phyloP scores from a whole-genome alignment of 1,140 invertebrate species.

The Euura saliciscinereae region DNA sequence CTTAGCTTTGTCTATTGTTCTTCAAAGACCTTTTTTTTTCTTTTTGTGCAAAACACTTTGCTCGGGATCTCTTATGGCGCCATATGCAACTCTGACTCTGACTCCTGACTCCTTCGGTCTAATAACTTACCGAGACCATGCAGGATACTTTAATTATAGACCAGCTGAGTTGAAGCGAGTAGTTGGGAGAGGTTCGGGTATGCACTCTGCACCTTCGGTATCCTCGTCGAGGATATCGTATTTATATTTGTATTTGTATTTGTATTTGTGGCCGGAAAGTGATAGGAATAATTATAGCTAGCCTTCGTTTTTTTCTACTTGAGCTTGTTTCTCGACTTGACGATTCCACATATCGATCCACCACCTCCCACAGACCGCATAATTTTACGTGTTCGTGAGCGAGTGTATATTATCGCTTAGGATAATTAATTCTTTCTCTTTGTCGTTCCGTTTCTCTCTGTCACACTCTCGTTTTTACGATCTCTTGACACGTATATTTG shows the following conservation, averaged over 20 bases:
- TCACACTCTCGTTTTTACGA: too few relatives aligned
- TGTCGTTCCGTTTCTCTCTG: too few relatives aligned
- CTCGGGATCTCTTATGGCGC: too few relatives aligned
- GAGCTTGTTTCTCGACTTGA: not conserved
- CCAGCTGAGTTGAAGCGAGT: not conserved
- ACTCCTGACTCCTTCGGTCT: not conserved
- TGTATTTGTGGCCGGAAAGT: too few relatives aligned
- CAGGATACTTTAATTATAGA: conserved; percentile 4
- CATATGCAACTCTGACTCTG: not conserved
- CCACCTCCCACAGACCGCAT: not conserved
- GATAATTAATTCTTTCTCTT: too few relatives aligned
- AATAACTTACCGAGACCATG: not conserved
- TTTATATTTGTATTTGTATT: too few relatives aligned
- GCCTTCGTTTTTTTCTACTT: not conserved
- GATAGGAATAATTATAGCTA: too few relatives aligned
- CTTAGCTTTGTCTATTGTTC: too few relatives aligned
- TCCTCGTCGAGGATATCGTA: not conserved
- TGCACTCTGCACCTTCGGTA: not conserved
- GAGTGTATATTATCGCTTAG: not conserved
- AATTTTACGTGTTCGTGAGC: not conserved
- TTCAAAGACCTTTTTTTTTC: too few relatives aligned
- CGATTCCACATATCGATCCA: not conserved
- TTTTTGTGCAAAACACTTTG: too few relatives aligned
- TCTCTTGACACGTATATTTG: too few relatives aligned
- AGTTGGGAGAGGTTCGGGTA: not conserved